These are phyloP conservation scores for Eupelmus urozonus DNA, from an alignment of 2,888 invertebrate species.

Conservation along the genomic window DNA sequence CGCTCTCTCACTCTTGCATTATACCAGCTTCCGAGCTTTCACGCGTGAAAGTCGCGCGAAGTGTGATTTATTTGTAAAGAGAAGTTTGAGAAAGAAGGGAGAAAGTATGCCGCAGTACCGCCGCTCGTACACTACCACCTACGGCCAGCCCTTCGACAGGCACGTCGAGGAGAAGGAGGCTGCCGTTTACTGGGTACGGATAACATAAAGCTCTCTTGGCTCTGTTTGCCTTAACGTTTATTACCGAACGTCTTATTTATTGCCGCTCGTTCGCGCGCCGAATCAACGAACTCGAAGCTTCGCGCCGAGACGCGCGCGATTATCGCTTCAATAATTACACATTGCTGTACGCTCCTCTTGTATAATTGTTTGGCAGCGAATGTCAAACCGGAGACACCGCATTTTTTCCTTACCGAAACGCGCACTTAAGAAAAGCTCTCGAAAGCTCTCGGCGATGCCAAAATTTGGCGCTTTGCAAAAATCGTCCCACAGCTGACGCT, in stretches of 20 bases:
- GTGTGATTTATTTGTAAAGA: slow-evolving; percentile 8
- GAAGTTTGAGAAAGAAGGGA: background rate
- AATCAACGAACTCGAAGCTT: background rate
- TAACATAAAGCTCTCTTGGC: slow-evolving; percentile 61
- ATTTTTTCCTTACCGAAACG: background rate
- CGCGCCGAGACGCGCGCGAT: too few relatives aligned
- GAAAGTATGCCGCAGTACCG: slow-evolving; percentile 59
- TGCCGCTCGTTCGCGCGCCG: too few relatives aligned
- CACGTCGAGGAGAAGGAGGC: slow-evolving; percentile 79
- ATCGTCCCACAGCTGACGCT: background rate
- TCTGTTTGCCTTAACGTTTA: too few relatives aligned
- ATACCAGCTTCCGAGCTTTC: background rate
- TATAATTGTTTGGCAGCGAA: background rate
- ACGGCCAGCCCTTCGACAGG: slow-evolving; percentile 68
- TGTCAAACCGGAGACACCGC: background rate
- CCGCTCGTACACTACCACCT: slow-evolving; percentile 71
- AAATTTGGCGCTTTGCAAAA: background rate
- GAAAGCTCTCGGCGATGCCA: slow-evolving; percentile 9
- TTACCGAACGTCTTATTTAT: too few relatives aligned
- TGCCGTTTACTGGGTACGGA: slow-evolving; percentile 81
- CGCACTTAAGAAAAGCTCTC: too few relatives aligned
- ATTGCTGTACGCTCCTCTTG: background rate
- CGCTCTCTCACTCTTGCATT: background rate
- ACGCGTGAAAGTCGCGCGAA: slow-evolving; percentile 24
- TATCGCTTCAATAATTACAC: background rate